Conservation (phyloP, 2,113 vertebrate genomes). For the Euleptes europaea region DNA sequence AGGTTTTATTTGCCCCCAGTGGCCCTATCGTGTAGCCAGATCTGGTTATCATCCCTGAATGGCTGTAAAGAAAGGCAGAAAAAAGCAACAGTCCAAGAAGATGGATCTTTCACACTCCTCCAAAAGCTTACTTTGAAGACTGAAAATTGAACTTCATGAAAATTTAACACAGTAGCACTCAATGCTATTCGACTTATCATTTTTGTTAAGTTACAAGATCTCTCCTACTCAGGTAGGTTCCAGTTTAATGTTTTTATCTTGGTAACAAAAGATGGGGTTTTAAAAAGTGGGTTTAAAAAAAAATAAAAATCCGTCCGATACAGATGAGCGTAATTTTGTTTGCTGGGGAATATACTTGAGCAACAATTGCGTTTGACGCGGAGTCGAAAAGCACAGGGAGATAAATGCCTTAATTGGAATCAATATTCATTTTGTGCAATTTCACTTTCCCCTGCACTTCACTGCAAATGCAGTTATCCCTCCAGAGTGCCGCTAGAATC, state of each 20-base stretch:
- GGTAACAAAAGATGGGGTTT: not conserved
- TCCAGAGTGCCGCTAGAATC: constrained; percentile 48
- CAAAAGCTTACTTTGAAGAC: not conserved
- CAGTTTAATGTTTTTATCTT: not conserved
- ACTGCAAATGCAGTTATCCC: constrained; percentile 68
- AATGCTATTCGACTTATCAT: not conserved
- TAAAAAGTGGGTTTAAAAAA: not conserved
- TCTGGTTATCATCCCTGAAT: too few relatives aligned
- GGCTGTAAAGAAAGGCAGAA: too few relatives aligned
- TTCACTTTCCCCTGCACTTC: constrained; percentile 72
- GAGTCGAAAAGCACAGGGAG: constrained; percentile 67
- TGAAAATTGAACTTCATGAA: not conserved
- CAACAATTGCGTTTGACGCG: constrained; percentile 65
- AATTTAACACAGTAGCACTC: not conserved
- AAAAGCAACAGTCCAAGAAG: too few relatives aligned
- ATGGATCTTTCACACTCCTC: not conserved
- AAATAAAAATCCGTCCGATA: constrained; percentile 29
- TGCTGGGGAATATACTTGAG: constrained; percentile 43
- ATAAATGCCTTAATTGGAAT: constrained; percentile 79
- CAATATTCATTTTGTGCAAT: constrained; percentile 81
- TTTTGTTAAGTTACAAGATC: too few relatives aligned
- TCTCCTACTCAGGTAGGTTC: not conserved
- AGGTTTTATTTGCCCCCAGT: too few relatives aligned
- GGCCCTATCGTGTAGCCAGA: too few relatives aligned
- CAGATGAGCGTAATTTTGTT: constrained; percentile 54